phyloP scores from a whole-genome alignment of 2,797 vertebrate species.

The Bradypodion pumilum region DNA sequence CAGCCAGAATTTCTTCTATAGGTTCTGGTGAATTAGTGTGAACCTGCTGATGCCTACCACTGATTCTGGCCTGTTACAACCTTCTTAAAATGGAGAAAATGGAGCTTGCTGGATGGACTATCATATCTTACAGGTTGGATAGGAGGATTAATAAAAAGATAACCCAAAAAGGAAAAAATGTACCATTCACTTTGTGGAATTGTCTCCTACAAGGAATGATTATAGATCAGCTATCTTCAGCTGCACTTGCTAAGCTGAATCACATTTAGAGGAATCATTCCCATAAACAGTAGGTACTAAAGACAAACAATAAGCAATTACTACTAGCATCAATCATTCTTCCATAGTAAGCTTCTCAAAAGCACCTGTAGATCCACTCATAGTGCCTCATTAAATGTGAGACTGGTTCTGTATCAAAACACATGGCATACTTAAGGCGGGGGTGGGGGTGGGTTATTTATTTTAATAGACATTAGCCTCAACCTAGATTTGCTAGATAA shows the following conservation, averaged over 20 bases:
- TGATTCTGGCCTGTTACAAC: no score
- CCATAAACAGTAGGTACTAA: neutral
- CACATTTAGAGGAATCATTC: neutral
- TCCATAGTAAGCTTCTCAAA: neutral
- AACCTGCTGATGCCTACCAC: no score
- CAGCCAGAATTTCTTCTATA: no score
- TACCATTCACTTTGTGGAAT: neutral
- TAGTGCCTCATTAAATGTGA: no score
- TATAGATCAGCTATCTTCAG: neutral
- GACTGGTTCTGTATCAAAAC: no score
- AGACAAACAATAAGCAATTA: neutral
- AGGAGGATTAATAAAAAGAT: neutral
- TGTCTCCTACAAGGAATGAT: neutral
- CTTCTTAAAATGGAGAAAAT: neutral
- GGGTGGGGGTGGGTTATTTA: no score
- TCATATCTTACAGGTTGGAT: neutral
- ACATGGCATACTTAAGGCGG: no score
- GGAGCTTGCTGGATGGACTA: neutral
- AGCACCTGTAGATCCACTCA: neutral
- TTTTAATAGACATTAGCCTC: no score
- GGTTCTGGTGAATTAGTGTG: no score
- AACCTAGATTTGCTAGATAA: no score
- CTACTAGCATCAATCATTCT: neutral
- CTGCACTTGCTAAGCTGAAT: neutral
- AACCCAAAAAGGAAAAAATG: neutral